These are phyloP conservation scores for Numenius phaeopus DNA, from an alignment of 2,797 vertebrate species.

Conservation along the genomic window DNA sequence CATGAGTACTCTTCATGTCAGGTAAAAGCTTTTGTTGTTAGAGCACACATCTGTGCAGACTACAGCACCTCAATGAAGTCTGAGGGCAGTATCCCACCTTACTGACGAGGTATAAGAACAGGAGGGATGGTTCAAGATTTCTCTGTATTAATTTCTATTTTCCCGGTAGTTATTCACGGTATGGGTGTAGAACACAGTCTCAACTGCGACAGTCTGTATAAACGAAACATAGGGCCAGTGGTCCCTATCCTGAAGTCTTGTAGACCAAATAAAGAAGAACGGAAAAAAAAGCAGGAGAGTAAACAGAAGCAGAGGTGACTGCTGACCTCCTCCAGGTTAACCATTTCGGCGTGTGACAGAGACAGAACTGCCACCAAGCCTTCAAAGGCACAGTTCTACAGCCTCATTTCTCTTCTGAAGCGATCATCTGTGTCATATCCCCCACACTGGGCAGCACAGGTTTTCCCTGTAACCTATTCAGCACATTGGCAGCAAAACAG, in stretches of 20 bases:
- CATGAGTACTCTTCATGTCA: background rate
- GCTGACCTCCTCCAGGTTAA: background rate
- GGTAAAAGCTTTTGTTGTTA: background rate
- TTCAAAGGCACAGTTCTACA: background rate
- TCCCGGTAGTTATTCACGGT: background rate
- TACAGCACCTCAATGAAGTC: background rate
- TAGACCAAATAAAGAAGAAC: background rate
- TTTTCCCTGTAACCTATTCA: background rate
- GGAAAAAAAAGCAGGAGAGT: background rate
- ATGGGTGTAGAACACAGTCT: background rate
- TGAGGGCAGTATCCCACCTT: background rate
- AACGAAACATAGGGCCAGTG: background rate
- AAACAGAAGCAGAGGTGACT: background rate
- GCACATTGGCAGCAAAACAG: slow-evolving; percentile 8
- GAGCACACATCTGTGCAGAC: background rate
- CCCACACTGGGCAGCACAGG: background rate
- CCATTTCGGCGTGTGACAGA: background rate
- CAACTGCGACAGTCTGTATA: background rate
- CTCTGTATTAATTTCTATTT: background rate
- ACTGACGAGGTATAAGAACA: background rate
- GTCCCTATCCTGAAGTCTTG: background rate
- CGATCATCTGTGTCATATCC: slow-evolving; percentile 11
- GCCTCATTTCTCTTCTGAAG: slow-evolving; percentile 9
- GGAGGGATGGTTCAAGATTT: background rate
- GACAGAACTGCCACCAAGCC: background rate